Evolutionary conservation across 2,113 vertebrate species (phyloP), one percentile per base, ranked within the genome.

Genomic region (Synchiropus splendidus): DNA sequence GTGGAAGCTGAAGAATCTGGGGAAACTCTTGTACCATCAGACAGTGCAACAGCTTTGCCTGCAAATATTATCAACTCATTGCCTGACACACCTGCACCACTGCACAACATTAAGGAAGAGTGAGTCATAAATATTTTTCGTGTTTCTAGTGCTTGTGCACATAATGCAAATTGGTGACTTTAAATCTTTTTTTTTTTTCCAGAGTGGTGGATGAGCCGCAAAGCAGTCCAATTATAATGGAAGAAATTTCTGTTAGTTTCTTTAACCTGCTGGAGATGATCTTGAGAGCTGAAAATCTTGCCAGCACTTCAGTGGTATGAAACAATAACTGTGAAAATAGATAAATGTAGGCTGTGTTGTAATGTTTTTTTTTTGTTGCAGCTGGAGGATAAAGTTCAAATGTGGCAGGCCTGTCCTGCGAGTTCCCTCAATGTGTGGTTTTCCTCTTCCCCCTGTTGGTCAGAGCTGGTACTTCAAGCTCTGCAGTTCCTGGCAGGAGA

Each of bases 361-460:
- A 40, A 52, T 8, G 3, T 4, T 9, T 17, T 11, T 2, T 4
- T 40, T 48, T 36, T 60, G 6, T 51, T 6, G 40, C 63, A 98
- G 95, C 67, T 99, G 37, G 95, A 98, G 74, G 95, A 99, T 51
- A 94, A 90, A 46, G 83, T 98, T 43, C 85, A 91, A 1, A 85
- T 90, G 12, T 99, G 94, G 93, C 94, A 98, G 42, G 79, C 83
- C 0, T 94, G 89, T 54, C 89, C 94, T 16, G 89, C 91, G 45
- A 95, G 93, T 17, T 85, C 92, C 6, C 85, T 94, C 54, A 97
- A 97, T 45, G 82, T 67, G 31, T 98, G 95, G 95, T 98, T 94
- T 69, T 92, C 93, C 15, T 83, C 77, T 9, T 87, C 85, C 36
- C 70, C 91, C 14, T 97, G 90, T 73, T 99, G 95, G 95, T 92